Conservation (phyloP, 2,888 invertebrate species). For the Agrilus biguttatus region DNA sequence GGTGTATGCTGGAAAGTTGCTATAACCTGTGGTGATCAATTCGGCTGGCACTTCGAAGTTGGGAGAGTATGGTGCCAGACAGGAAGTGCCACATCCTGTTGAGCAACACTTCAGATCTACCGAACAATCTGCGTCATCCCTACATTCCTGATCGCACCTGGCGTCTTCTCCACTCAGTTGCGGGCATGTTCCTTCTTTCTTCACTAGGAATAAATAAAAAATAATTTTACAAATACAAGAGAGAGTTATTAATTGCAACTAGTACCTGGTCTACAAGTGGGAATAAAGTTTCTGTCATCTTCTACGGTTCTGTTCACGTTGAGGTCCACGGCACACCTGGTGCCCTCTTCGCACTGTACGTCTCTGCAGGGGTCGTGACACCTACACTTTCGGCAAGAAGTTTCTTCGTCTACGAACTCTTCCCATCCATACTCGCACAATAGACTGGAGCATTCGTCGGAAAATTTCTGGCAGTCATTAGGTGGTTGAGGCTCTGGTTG, state of each 20-base stretch:
- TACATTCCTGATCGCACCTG: slow-evolving; percentile 57
- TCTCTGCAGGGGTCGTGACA: slow-evolving; percentile 62
- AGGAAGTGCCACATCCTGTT: slow-evolving; percentile 62
- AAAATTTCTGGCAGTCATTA: slow-evolving; percentile 36
- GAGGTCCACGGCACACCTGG: slow-evolving; percentile 54
- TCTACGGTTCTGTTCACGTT: slow-evolving; percentile 26
- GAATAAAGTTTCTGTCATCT: slow-evolving; percentile 33
- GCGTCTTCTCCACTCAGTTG: slow-evolving; percentile 29
- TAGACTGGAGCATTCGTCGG: slow-evolving; percentile 45
- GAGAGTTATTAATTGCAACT: slow-evolving; percentile 4
- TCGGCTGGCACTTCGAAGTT: slow-evolving; percentile 26
- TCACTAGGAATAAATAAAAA: slow-evolving; percentile 30
- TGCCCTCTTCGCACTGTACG: slow-evolving; percentile 43
- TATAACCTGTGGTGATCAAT: slow-evolving; percentile 22
- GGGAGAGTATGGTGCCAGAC: slow-evolving; percentile 39
- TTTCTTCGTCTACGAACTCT: slow-evolving; percentile 38
- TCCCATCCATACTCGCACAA: slow-evolving; percentile 61
- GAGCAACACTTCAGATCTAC: slow-evolving; percentile 69
- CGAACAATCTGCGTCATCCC: slow-evolving; percentile 68
- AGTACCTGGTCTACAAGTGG: slow-evolving; percentile 52
- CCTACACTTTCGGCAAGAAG: slow-evolving; percentile 57
- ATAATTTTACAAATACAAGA: not conserved
- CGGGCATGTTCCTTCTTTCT: slow-evolving; percentile 59
- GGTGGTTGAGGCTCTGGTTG: no score
- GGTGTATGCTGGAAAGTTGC: slow-evolving; percentile 30